These are phyloP conservation scores for Coregonus ussuriensis DNA, from an alignment of 2,797 vertebrate species.

Conservation along the genomic window DNA sequence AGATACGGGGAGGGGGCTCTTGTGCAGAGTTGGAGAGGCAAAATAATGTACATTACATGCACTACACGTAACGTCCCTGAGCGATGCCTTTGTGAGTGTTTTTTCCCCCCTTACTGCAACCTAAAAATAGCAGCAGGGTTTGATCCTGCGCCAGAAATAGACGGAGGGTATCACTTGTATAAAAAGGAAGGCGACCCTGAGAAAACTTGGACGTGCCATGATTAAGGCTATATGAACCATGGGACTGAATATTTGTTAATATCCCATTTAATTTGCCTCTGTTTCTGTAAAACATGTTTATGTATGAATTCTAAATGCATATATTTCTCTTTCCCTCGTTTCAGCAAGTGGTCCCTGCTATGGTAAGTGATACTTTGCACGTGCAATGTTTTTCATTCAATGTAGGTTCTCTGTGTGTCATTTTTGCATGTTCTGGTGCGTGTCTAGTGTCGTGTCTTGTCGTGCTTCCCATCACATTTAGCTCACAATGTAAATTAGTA, in stretches of 20 bases:
- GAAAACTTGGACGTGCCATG: conserved; percentile 88
- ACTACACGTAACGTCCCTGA: conserved; percentile 86
- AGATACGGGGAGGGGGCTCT: conserved; percentile 73
- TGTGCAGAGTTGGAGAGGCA: conserved; percentile 79
- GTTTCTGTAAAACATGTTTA: conserved; percentile 46
- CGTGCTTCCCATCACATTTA: conserved; percentile 32
- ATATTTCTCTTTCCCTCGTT: conserved; percentile 53
- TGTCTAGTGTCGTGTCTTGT: conserved; percentile 38
- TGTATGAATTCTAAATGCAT: conserved; percentile 51
- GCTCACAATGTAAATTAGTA: conserved; percentile 14
- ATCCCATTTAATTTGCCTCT: conserved; percentile 62
- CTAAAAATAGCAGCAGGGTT: conserved; percentile 98
- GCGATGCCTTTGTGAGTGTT: conserved; percentile 90
- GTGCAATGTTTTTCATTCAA: conserved; percentile 52
- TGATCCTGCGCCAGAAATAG: conserved; percentile 99
- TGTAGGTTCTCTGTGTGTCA: conserved; percentile 48
- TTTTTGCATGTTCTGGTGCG: conserved; percentile 52
- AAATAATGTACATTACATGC: conserved; percentile 82
- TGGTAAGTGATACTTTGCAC: conserved; percentile 73
- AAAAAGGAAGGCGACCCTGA: conserved; percentile 92
- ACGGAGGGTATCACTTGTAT: conserved; percentile 95
- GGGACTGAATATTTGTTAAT: conserved; percentile 53
- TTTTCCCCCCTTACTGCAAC: conserved; percentile 83
- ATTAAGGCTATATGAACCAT: conserved; percentile 80
- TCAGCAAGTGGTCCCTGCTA: conserved; percentile 58